A percentile compares a stretch with the other conserved stretches of the same genome.
Evolutionary conservation across 2,113 vertebrate genomes (phyloP).

Genomic region (Corydoras sp.): DNA sequence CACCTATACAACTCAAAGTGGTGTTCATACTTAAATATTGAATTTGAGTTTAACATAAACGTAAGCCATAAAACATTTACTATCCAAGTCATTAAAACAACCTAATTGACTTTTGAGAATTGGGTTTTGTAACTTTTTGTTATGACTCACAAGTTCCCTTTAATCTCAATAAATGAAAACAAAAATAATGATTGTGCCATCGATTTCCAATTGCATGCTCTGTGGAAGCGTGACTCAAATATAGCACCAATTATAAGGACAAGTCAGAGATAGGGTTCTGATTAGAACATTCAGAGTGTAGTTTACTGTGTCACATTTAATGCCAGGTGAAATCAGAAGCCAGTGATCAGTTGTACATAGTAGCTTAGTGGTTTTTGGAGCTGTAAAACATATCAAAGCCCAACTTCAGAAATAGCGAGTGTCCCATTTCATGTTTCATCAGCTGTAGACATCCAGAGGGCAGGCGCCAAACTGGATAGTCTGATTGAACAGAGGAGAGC

Average conservation of each 20-base stretch:
- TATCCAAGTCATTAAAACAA: neutral
- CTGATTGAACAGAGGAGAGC: neutral
- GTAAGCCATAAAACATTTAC: constrained; percentile 2
- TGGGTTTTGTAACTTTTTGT: neutral
- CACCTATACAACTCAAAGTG: constrained; percentile 1
- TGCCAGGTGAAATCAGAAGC: no score
- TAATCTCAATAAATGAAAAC: neutral
- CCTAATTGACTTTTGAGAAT: no score
- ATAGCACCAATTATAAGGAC: neutral
- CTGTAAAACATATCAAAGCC: neutral
- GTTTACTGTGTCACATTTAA: neutral
- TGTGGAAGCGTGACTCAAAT: neutral
- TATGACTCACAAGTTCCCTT: neutral
- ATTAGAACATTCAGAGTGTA: neutral
- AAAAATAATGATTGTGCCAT: neutral
- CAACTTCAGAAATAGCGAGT: neutral
- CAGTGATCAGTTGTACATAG: neutral
- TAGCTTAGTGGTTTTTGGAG: neutral
- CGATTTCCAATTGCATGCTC: no score
- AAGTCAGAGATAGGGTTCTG: neutral
- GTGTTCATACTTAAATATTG: constrained; percentile 7
- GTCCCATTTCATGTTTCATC: constrained; percentile 1
- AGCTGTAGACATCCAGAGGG: constrained; percentile 7
- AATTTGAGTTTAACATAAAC: constrained; percentile 11
- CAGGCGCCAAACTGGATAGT: neutral